Evolutionary conservation across 1,140 invertebrate genomes (phyloP).

Genomic region (Venturia canescens): DNA sequence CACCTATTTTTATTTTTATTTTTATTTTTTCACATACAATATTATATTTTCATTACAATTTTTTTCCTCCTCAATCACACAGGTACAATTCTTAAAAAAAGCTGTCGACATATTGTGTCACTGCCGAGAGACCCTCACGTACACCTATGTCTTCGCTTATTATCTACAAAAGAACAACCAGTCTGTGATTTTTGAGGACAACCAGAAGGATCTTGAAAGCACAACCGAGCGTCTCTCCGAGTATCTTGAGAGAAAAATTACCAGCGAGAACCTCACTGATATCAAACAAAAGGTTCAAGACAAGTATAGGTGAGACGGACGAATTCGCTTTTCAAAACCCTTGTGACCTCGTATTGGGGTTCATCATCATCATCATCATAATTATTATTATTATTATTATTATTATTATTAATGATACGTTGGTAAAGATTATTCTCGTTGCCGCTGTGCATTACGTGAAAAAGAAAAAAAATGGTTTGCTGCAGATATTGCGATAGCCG

Average conservation of each 20-base stretch:
- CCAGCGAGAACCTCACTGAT: slow-evolving; percentile 96
- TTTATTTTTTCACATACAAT: background rate
- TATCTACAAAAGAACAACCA: slow-evolving; percentile 99
- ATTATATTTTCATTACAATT: background rate
- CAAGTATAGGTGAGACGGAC: slow-evolving; percentile 92
- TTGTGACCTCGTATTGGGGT: no score
- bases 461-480: no score
- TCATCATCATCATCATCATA: no score
- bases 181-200: slow-evolving; percentile 99
- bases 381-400: no score
- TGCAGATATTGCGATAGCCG: slow-evolving; percentile 97
- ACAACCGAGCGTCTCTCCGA: slow-evolving; percentile 98
- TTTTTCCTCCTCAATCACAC: slow-evolving; percentile 47
- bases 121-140: slow-evolving; percentile 98
- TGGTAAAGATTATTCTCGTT: no score
- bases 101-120: slow-evolving; percentile 98
- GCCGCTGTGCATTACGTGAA: no score
- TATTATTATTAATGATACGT: no score
- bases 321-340: no score
- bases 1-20: background rate
- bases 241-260: slow-evolving; percentile 98
- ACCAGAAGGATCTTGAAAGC: slow-evolving; percentile 98
- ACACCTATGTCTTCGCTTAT: slow-evolving; percentile 99
- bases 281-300: slow-evolving; percentile 99
- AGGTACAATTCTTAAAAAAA: slow-evolving; percentile 98